Percentiles rank a stretch among this genome's conserved stretches.
Evolutionary conservation across 2,888 invertebrate species (phyloP).

Genomic region (Pachycephus smyrnensis): DNA sequence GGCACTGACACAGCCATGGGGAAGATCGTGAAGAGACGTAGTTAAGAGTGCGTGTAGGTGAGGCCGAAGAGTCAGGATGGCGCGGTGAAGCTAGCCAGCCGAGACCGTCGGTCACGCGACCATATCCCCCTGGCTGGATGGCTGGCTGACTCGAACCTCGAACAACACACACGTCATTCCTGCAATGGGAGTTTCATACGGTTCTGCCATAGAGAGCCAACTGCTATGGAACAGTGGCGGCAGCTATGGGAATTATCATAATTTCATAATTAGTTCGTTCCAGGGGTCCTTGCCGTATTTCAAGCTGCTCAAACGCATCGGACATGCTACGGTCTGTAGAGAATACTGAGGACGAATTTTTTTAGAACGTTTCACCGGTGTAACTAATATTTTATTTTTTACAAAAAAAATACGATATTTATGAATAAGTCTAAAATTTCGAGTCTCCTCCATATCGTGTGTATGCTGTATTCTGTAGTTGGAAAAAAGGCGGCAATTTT

Average conservation of each 20-base stretch:
- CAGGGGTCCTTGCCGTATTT: constrained; percentile 53
- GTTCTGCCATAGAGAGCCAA: background rate
- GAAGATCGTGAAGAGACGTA: constrained; percentile 15
- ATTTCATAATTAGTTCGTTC: constrained; percentile 64
- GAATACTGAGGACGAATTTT: background rate
- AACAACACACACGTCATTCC: background rate
- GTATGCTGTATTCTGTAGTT: too few relatives aligned
- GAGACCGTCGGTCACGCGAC: constrained; percentile 63
- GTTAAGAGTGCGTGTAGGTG: background rate
- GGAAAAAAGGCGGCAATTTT: background rate
- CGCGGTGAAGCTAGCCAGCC: constrained; percentile 43
- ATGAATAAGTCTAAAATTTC: too few relatives aligned
- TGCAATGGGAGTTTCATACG: constrained; percentile 6
- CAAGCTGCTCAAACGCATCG: constrained; percentile 50
- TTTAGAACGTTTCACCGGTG: background rate
- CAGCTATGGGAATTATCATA: constrained; percentile 53
- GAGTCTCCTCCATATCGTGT: too few relatives aligned
- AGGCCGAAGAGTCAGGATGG: constrained; percentile 40
- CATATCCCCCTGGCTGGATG: constrained; percentile 33
- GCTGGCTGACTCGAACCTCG: constrained; percentile 1
- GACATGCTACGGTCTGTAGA: constrained; percentile 42
- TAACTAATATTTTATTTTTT: background rate
- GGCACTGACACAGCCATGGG: constrained; percentile 26
- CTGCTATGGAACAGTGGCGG: background rate
- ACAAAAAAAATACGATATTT: too few relatives aligned